Conservation (phyloP, 2,797 vertebrate species). For the Babyrousa celebensis region DNA sequence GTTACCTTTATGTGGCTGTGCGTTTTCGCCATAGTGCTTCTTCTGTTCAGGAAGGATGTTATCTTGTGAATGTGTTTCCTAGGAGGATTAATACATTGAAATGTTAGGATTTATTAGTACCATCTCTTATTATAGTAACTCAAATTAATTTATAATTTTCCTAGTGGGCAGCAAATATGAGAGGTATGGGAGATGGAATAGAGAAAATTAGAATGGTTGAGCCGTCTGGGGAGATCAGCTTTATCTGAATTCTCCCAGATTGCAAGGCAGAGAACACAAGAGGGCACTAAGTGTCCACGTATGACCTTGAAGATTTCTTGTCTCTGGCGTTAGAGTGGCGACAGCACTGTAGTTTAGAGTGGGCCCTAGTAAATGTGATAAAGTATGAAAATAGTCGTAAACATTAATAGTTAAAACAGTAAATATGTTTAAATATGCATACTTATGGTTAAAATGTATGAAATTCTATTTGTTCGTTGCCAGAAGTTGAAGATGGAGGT, state of each 20-base stretch:
- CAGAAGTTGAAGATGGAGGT: not conserved
- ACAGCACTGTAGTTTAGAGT: not conserved
- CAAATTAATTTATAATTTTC: conserved; percentile 58
- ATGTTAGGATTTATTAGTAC: conserved; percentile 17
- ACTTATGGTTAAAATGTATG: not conserved
- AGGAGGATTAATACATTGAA: not conserved
- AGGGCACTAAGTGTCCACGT: conserved; percentile 15
- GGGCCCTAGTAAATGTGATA: not conserved
- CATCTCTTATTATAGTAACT: conserved; percentile 15
- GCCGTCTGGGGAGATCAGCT: not conserved
- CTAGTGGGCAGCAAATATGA: not conserved
- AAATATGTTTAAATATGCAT: not conserved
- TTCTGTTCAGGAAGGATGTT: conserved; percentile 20
- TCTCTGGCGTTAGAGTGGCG: not conserved
- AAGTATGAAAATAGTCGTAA: not conserved
- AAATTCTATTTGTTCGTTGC: not conserved
- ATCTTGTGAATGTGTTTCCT: conserved; percentile 33
- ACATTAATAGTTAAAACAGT: not conserved
- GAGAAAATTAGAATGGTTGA: not conserved
- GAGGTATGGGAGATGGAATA: not conserved
- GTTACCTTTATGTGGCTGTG: not conserved
- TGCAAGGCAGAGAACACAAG: conserved; percentile 51
- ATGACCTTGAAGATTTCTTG: not conserved
- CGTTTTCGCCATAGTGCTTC: conserved; percentile 28
- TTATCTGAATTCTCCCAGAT: not conserved